Evolutionary conservation across 1,140 invertebrate genomes (phyloP), one percentile per base, ranked within the genome.

Genomic region (Glossosoma conforme): DNA sequence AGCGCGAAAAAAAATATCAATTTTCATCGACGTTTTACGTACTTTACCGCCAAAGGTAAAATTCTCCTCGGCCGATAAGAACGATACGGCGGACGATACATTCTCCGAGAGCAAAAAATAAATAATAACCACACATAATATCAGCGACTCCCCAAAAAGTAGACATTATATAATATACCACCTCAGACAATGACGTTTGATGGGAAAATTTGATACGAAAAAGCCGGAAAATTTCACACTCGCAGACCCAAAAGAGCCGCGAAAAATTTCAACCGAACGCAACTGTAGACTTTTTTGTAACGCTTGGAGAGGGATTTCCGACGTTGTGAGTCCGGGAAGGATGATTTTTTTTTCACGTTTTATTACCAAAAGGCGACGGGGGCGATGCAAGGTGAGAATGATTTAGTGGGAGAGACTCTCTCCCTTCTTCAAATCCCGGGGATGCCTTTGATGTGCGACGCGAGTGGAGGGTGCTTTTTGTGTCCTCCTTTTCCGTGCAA

Each of bases 341-440:
- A 19, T 20, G n/a, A 25, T 35, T 53, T 44, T 53, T 52, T 53
- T 44, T 10, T 19, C 20, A 40, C 22, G 41, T 53, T 50, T 47
- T 53, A 52, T 53, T 40, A 47, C 17, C 17, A 6, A 41, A 19
- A 47, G 37, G 38, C 43, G 42, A 21, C 14, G 22, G 45, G 45
- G 30, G 45, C 18, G 36, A 28, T 18, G 14, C 9, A 37, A 47
- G 30, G 36, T 30, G 44, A 53, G 51, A 53, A 44, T 47, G 51
- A 47, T 53, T 53, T 47, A 53, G 51, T 30, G 38, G 21, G 15
- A 37, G 22, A 36, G 20, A 33, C 13, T 14, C 30, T 42, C 38
- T 25, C 33, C 30, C 44, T 35, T 28, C 32, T 35, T 41, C 51
- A 36, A 25, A 44, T 35, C 20, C 49, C 17, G 22, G 22, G 18